These are phyloP conservation scores for Heliconius nattereri DNA, from an alignment of 1,140 invertebrate species.

Conservation along the genomic window DNA sequence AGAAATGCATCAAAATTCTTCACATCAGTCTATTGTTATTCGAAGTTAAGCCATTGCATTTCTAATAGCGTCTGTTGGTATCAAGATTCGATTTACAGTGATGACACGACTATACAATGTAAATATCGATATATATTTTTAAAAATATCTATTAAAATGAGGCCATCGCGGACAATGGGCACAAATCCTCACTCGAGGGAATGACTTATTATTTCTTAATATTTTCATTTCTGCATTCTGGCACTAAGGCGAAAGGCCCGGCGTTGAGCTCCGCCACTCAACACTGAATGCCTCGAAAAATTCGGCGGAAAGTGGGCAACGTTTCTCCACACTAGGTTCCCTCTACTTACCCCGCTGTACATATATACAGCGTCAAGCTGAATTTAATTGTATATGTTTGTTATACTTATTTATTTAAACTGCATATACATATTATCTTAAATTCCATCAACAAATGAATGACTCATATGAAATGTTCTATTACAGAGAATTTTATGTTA, in stretches of 20 bases:
- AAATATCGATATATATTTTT: not conserved
- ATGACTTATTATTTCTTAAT: too few relatives aligned
- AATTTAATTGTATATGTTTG: not conserved
- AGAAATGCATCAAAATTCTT: constrained; percentile 39
- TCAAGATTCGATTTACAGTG: constrained; percentile 17
- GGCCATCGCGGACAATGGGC: too few relatives aligned
- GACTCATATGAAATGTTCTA: not conserved
- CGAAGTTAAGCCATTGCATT: constrained; percentile 20
- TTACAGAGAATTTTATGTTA: not conserved
- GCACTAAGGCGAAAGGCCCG: too few relatives aligned
- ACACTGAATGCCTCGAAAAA: too few relatives aligned
- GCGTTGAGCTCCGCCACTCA: too few relatives aligned
- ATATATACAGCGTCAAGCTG: too few relatives aligned
- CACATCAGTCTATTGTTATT: constrained; percentile 29
- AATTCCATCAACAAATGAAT: not conserved
- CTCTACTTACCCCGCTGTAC: too few relatives aligned
- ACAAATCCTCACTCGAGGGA: too few relatives aligned
- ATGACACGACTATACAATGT: not conserved
- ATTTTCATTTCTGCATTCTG: too few relatives aligned
- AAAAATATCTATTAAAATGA: too few relatives aligned
- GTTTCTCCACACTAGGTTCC: too few relatives aligned
- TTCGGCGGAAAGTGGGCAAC: too few relatives aligned
- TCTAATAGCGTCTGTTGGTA: constrained; percentile 8
- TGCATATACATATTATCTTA: not conserved
- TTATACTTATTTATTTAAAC: not conserved